Evolutionary conservation across 2,797 vertebrate genomes (phyloP).

Genomic region (Psittacula echo): DNA sequence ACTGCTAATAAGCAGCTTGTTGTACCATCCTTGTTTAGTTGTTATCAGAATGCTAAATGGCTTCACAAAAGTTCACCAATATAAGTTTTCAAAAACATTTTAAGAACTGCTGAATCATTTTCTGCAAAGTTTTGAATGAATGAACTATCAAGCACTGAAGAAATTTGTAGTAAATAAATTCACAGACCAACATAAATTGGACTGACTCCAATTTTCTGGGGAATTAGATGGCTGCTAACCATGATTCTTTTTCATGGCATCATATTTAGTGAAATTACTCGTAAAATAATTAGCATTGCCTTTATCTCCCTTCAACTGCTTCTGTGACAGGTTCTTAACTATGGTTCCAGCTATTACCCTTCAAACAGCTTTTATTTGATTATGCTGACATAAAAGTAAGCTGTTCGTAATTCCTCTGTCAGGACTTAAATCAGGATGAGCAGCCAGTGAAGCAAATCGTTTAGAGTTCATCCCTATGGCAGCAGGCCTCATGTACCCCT

Average conservation of each 20-base stretch:
- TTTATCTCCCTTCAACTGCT: background rate
- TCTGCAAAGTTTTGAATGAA: background rate
- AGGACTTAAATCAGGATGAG: background rate
- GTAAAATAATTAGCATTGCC: background rate
- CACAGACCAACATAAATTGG: background rate
- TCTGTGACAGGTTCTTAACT: background rate
- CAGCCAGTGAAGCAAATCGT: background rate
- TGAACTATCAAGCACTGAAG: background rate
- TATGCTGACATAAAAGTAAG: background rate
- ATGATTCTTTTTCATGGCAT: background rate
- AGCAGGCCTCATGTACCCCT: background rate
- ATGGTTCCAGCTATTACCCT: background rate
- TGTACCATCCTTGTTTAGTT: background rate
- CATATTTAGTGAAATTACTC: conserved; percentile 3
- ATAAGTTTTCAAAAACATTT: background rate
- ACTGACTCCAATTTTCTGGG: background rate
- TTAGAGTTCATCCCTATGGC: background rate
- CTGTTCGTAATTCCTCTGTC: background rate
- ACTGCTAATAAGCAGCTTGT: background rate
- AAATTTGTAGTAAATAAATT: background rate
- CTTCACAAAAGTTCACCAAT: background rate
- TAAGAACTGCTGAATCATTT: background rate
- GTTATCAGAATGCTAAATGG: background rate
- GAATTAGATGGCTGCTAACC: background rate
- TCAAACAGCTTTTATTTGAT: background rate